Evolutionary conservation across 1,140 invertebrate genomes (phyloP).

Genomic region (Pissodes strobi): DNA sequence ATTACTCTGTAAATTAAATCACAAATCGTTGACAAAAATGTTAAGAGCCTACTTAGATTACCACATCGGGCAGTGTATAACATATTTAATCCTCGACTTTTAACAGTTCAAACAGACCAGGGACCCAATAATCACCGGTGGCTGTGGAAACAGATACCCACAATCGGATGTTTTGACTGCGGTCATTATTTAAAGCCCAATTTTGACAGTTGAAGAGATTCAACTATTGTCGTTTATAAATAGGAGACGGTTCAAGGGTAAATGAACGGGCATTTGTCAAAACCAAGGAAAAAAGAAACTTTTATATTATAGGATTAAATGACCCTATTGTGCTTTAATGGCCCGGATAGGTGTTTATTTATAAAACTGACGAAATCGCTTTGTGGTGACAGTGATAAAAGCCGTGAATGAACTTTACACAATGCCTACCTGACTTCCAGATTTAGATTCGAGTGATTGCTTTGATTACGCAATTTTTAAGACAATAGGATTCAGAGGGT

Average conservation of each 20-base stretch:
- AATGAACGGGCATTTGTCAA: slow-evolving; percentile 35
- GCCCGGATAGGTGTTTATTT: slow-evolving; percentile 31
- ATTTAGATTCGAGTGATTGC: neutral
- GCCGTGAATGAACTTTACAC: slow-evolving; percentile 10
- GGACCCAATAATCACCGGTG: slow-evolving; percentile 30
- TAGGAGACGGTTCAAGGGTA: slow-evolving; percentile 31
- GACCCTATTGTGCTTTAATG: slow-evolving; percentile 29
- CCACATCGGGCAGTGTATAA: too few species aligned
- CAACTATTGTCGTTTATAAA: slow-evolving; percentile 45
- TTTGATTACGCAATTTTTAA: too few species aligned
- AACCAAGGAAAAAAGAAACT: slow-evolving; percentile 16
- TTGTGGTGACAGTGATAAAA: slow-evolving; percentile 22
- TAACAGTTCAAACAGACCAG: slow-evolving; percentile 10
- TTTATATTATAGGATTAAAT: slow-evolving; percentile 31
- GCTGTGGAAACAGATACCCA: slow-evolving; percentile 39
- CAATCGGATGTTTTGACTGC: slow-evolving; percentile 52
- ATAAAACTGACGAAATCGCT: slow-evolving; percentile 17
- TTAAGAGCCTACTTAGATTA: too few species aligned
- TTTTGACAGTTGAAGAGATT: slow-evolving; percentile 52
- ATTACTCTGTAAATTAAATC: too few species aligned
- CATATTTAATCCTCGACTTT: slow-evolving; percentile 4
- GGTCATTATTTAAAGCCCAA: slow-evolving; percentile 50
- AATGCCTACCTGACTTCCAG: slow-evolving; percentile 15
- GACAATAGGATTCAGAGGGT: too few species aligned
- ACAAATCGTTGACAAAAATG: too few species aligned